phyloP scores from a whole-genome alignment of 64 coral and sea anemone species.

The Actinia equina region DNA sequence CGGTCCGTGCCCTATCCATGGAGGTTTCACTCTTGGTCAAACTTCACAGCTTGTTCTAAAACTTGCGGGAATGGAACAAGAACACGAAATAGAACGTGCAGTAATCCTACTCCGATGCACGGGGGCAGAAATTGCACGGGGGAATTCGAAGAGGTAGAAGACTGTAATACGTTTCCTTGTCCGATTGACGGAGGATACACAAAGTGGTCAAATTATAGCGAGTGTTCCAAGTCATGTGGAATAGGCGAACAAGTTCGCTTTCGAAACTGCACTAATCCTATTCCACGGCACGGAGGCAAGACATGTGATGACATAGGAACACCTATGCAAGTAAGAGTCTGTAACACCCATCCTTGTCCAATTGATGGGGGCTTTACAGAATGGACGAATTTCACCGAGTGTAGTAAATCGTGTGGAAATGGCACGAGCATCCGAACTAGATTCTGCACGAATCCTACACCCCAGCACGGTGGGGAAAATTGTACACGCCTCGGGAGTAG shows the following conservation, averaged over 20 bases:
- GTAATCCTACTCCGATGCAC: conserved; percentile 34
- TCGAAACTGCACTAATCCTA: conserved; percentile 38
- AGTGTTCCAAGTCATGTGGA: conserved; percentile 48
- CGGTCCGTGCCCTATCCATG: conserved; percentile 72
- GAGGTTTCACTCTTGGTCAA: conserved; percentile 64
- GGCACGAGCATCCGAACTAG: conserved; percentile 34
- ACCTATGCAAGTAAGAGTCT: conserved; percentile 11
- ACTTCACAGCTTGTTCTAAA: conserved; percentile 36
- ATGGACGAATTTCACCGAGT: conserved; percentile 38
- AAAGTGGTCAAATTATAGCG: conserved; percentile 30
- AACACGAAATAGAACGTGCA: conserved; percentile 32
- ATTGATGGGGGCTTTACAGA: conserved; percentile 56
- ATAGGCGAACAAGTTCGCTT: conserved; percentile 14
- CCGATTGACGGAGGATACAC: conserved; percentile 79
- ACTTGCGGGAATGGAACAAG: conserved; percentile 54
- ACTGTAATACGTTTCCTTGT: conserved; percentile 63
- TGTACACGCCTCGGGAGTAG: conserved; percentile 33
- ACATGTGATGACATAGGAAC: conserved; percentile 13
- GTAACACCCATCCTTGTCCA: conserved; percentile 17
- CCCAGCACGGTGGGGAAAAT: conserved; percentile 38
- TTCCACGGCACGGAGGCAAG: conserved; percentile 26
- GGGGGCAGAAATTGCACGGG: conserved; percentile 33
- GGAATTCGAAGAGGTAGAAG: background rate
- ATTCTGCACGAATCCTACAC: conserved; percentile 60
- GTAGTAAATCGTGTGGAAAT: conserved; percentile 46